phyloP scores from a whole-genome alignment of 2,113 vertebrate genomes.

The Loxodonta africana region DNA sequence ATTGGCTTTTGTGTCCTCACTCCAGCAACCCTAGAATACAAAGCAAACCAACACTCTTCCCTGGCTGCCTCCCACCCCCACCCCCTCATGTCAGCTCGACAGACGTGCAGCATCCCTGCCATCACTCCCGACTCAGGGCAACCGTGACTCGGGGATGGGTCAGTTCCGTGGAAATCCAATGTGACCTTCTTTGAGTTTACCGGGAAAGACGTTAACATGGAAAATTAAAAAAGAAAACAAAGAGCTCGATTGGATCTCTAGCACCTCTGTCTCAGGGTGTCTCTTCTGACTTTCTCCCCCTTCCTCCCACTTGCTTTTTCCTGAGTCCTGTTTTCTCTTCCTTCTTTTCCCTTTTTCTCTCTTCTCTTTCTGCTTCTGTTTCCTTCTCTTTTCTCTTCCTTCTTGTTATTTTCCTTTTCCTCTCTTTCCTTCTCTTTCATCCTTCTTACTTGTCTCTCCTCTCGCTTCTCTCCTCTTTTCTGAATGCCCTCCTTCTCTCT shows the following conservation, averaged over 20 bases:
- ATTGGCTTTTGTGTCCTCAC: slow-evolving; percentile 86
- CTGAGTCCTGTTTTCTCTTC: not conserved
- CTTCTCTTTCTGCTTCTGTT: not conserved
- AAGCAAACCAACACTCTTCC: slow-evolving; percentile 77
- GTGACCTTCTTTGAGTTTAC: slow-evolving; percentile 58
- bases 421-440: not conserved
- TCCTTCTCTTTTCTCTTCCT: not conserved
- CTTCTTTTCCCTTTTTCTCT: not conserved
- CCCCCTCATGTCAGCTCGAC: not conserved
- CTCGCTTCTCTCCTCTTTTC: not conserved
- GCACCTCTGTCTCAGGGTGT: fast-evolving
- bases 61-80: not conserved
- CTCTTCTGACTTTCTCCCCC: not conserved
- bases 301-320: not conserved
- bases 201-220: not conserved
- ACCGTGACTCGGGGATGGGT: not conserved
- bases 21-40: slow-evolving; percentile 83
- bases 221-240: not conserved
- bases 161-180: slow-evolving; percentile 62
- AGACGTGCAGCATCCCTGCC: not conserved
- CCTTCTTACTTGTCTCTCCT: not conserved
- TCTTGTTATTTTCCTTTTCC: not conserved
- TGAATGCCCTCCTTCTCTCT: not conserved
- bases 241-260: not conserved
- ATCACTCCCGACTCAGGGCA: not conserved